Base-by-base conservation (phyloP, 1,140 invertebrate genomes). In the Cephus cinctus region DNA sequence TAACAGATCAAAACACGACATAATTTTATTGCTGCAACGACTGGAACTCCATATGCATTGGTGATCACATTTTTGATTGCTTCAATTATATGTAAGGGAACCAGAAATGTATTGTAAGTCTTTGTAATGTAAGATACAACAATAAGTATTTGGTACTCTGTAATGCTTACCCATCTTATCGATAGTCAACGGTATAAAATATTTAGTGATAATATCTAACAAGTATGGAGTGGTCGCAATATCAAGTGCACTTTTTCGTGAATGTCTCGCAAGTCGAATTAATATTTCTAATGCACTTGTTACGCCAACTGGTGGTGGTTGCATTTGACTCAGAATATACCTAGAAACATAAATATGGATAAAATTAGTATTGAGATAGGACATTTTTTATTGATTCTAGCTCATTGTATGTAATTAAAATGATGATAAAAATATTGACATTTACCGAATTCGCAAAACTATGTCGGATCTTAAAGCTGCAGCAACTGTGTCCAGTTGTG, bases 381-480 rank as follows among this genome's bases (percentile, higher is more conserved):
- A 30, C 16, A 15, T 6, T 31, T 16, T 43, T n/a, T 43, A 27
- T 14, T 8, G 18, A 32, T 16, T 14, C 18, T 27, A 4, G 15
- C 3, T 15, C 4, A 43, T 32, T 27, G 44, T 32, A 25, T 32
- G 30, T 4, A 12, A 42, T 42, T 15, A 36, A 5, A 50, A 47
- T 43, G 14, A 41, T 23, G 27, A 44, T 21, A 55, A 57, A 8
- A 78, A 54, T 32, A 73, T 63, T 41, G 72, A 73, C 38, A 47
- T 54, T 56, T 68, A 89, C 80, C 73, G 83, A 23, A 86, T 80
- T 66, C 84, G 80, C 43, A 84, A 75, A 27, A 93, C 65, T 53
- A 95, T 82, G 66, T 92, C 85, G 43, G 90, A 90, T 54, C 90
- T 78, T 6, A 90, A 57, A 14, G 90, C 69, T 41, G 85, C 86